phyloP scores from a whole-genome alignment of 2,113 vertebrate genomes.

The Misgurnus anguillicaudatus region DNA sequence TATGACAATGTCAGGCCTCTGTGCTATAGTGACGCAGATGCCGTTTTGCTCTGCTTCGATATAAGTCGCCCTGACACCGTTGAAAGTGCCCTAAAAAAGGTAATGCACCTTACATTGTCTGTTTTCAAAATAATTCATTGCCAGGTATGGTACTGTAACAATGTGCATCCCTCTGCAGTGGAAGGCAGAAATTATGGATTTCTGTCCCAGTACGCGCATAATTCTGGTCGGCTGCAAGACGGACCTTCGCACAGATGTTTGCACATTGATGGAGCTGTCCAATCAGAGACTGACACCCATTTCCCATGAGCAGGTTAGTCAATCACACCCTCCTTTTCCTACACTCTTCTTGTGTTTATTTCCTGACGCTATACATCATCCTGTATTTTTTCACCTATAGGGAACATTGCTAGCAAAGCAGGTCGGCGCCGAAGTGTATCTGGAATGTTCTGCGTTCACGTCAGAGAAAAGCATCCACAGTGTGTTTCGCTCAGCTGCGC shows the following conservation, averaged over 20 bases:
- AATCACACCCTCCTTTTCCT: neutral
- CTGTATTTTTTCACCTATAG: conserved; percentile 60
- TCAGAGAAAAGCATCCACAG: conserved; percentile 95
- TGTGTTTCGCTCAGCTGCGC: conserved; percentile 84
- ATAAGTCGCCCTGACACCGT: conserved; percentile 89
- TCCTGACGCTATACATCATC: neutral
- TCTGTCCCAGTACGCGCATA: conserved; percentile 87
- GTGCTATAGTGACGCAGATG: conserved; percentile 95
- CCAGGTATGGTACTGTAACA: neutral
- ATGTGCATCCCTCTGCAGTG: conserved; percentile 72
- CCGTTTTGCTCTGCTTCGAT: conserved; percentile 91
- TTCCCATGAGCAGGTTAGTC: conserved; percentile 89
- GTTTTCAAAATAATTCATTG: neutral
- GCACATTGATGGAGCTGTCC: conserved; percentile 93
- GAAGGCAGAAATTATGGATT: conserved; percentile 93
- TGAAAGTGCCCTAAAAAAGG: conserved; percentile 90
- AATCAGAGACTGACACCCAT: conserved; percentile 90
- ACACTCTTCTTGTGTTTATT: neutral
- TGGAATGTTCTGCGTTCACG: conserved; percentile 94
- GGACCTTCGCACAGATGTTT: conserved; percentile 90
- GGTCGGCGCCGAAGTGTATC: conserved; percentile 86
- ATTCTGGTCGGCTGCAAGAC: conserved; percentile 92
- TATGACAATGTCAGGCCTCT: conserved; percentile 95
- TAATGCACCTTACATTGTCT: conserved; percentile 50
- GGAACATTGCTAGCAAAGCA: conserved; percentile 86